phyloP scores from a whole-genome alignment of 2,113 vertebrate genomes.

The Cinclus cinclus region DNA sequence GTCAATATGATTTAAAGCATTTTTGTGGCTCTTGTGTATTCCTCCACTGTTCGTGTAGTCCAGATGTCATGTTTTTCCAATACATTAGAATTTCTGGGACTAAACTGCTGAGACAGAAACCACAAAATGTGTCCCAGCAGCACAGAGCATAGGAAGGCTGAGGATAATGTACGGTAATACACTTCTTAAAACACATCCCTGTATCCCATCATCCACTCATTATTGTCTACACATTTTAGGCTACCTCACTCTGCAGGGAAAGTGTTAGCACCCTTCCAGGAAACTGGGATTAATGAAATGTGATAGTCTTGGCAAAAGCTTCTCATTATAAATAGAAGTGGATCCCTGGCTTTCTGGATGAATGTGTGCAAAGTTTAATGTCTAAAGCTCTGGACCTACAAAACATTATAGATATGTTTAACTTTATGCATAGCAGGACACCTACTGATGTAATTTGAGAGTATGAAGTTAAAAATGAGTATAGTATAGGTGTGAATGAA shows the following conservation, averaged over 20 bases:
- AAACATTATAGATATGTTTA: background rate
- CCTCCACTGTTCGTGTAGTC: background rate
- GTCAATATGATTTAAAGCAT: background rate
- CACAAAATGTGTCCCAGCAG: background rate
- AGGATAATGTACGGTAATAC: background rate
- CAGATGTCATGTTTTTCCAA: background rate
- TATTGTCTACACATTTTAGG: slow-evolving; percentile 9
- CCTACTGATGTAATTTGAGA: background rate
- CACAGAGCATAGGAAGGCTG: background rate
- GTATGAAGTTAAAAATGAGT: background rate
- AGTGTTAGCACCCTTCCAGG: slow-evolving; percentile 32
- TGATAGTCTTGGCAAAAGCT: slow-evolving; percentile 25
- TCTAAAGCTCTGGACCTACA: background rate
- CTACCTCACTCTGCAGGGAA: background rate
- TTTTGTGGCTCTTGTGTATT: background rate
- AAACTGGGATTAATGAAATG: slow-evolving; percentile 36
- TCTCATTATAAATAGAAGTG: slow-evolving; percentile 29
- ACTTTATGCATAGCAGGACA: background rate
- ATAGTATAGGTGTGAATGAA: background rate
- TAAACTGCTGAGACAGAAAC: background rate
- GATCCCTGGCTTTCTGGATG: background rate
- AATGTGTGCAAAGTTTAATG: background rate
- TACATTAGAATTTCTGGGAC: background rate
- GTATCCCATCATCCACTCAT: background rate
- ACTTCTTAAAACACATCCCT: background rate